Base-by-base conservation (phyloP, 2,797 vertebrate species). In the Lagocephalus sceleratus region DNA sequence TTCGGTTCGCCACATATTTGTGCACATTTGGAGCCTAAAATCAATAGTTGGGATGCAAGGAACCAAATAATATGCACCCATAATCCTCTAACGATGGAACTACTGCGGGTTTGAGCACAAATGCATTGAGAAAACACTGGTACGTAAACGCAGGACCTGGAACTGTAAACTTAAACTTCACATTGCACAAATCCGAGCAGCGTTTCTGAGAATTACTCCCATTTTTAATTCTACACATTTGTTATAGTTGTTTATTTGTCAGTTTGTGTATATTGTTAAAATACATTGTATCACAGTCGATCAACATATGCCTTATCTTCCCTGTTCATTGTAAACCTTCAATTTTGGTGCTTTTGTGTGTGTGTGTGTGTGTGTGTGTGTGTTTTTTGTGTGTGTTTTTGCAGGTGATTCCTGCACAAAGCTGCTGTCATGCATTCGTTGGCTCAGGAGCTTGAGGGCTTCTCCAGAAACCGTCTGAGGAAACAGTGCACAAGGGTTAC, bases 401-500 rank as follows among this genome's bases (percentile, higher is more conserved):
- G 35, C 39, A 70, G 62, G 35, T 14, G 19, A 29, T 0, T 48
- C 25, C 4, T 1, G 26, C 16, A 2, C 21, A 20, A 10, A 17
- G 2, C 40, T 20, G 22, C 57, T 62, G 88, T 65, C 57, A 97
- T 98, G 97, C 87, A 93, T 68, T 94, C 94, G 2, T 89, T 98
- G 47, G 61, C 82, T 41, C 84, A 91, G 80, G 94, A 98, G 82
- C 97, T 99, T 76, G 85, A 91, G 40, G 86, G 85, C 2, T 98
- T 98, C 85, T 93, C 93, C 55, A 86, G 84, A 75, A 75, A 76
- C 41, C 90, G 89, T 6, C 88, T 99, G 78, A 93, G 86, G 77
- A 93, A 92, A 57, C 96, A 95, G 84, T 86, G 85, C 84, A 98
- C 94, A 0, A 77, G 71, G 17, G 93, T 98, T 6, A 98, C 94